A percentile compares a stretch with the other conserved stretches of the same genome.
These are phyloP conservation scores for Xenops minutus DNA, from an alignment of 2,797 vertebrate genomes.

Conservation along the genomic window DNA sequence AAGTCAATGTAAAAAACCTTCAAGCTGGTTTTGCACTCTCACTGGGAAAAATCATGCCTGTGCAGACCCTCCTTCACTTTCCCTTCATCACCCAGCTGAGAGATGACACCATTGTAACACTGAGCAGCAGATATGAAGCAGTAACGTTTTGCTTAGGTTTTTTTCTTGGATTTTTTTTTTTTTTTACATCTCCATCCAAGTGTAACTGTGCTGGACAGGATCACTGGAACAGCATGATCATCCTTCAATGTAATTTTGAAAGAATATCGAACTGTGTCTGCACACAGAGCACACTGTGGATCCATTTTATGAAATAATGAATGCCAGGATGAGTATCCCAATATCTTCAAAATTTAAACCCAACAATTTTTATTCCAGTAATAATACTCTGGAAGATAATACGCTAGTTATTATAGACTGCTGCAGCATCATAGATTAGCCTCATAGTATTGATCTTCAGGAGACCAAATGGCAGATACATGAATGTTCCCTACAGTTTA, in stretches of 20 bases:
- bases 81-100: background rate
- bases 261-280: background rate
- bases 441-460: slow-evolving; percentile 35
- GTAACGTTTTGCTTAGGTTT: background rate
- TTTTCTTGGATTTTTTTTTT: background rate
- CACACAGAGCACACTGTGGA: background rate
- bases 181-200: background rate
- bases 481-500: slow-evolving; percentile 29
- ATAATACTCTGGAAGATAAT: slow-evolving; percentile 49
- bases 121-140: background rate
- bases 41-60: background rate
- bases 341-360: slow-evolving; percentile 40
- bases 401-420: slow-evolving; percentile 1
- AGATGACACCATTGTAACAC: background rate
- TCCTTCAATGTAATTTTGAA: background rate
- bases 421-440: slow-evolving; percentile 26
- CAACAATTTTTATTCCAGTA: slow-evolving; percentile 48
- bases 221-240: background rate
- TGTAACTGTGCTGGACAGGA: background rate
- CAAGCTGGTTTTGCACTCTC: background rate
- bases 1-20: background rate
- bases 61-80: background rate
- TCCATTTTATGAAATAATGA: slow-evolving; percentile 62
- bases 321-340: background rate
- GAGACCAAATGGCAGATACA: background rate